Conservation (phyloP, 2,113 vertebrate genomes). For the Probosciger aterrimus region DNA sequence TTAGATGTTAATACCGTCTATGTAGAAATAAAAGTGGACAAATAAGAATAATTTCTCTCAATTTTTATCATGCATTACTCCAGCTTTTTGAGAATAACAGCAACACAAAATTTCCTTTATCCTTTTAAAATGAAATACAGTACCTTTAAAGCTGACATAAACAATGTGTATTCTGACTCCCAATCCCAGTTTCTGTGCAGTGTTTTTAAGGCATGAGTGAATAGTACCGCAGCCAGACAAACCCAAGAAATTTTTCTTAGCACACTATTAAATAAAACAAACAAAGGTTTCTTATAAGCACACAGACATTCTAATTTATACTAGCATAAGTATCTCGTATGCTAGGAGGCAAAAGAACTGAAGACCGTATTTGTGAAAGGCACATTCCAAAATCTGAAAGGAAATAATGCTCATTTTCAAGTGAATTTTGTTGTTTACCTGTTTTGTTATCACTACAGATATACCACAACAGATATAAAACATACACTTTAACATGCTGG, state of each 20-base stretch:
- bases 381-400: neutral
- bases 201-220: slow-evolving; percentile 92
- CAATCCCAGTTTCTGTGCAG: slow-evolving; percentile 97
- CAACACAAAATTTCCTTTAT: neutral
- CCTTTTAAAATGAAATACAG: slow-evolving; percentile 19
- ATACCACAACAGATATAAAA: neutral
- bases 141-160: slow-evolving; percentile 97
- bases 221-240: slow-evolving; percentile 83
- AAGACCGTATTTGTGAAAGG: neutral
- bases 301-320: neutral
- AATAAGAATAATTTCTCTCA: neutral
- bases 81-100: neutral
- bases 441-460: neutral
- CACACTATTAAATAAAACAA: slow-evolving; percentile 70
- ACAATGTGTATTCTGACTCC: slow-evolving; percentile 96
- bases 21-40: neutral
- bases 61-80: neutral
- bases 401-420: neutral
- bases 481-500: neutral
- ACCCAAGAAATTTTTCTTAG: slow-evolving; percentile 90
- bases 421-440: neutral
- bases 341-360: neutral
- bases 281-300: neutral
- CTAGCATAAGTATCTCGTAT: neutral
- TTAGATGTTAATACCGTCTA: neutral